Conservation (phyloP, 2,113 vertebrate genomes). For the Ascaphus truei region DNA sequence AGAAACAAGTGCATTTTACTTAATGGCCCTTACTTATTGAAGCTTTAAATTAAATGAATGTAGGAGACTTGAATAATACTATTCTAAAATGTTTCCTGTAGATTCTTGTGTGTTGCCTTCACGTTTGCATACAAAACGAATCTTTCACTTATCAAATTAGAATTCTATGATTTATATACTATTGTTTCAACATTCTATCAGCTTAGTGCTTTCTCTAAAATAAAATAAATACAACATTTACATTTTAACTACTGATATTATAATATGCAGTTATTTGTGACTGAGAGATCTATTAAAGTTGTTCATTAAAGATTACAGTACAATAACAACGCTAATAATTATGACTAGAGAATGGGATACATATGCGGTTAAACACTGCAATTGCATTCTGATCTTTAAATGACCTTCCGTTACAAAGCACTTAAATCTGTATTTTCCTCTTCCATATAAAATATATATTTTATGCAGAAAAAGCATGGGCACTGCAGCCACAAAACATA, state of each 20-base stretch:
- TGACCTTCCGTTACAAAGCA: not conserved
- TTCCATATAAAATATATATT: not conserved
- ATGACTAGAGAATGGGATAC: not conserved
- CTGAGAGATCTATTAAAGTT: not conserved
- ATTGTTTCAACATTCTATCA: not conserved
- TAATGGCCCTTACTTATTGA: not conserved
- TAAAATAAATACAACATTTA: not conserved
- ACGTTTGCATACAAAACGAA: not conserved
- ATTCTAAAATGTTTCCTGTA: not conserved
- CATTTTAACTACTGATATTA: not conserved
- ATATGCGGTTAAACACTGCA: not conserved
- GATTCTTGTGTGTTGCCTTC: not conserved
- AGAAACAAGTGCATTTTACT: not conserved
- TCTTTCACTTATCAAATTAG: not conserved
- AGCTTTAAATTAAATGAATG: conserved; percentile 6
- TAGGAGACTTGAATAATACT: not conserved
- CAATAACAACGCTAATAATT: not conserved
- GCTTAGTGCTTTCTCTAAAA: not conserved
- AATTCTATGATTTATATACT: not conserved
- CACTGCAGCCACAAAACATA: not conserved
- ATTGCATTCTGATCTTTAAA: not conserved
- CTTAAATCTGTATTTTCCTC: not conserved
- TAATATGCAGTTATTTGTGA: not conserved
- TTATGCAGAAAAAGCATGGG: not conserved
- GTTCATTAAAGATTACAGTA: not conserved